A percentile compares a stretch with the other conserved stretches of the same genome.
Conservation (phyloP, 2,113 vertebrate genomes). For the Sturnus vulgaris region DNA sequence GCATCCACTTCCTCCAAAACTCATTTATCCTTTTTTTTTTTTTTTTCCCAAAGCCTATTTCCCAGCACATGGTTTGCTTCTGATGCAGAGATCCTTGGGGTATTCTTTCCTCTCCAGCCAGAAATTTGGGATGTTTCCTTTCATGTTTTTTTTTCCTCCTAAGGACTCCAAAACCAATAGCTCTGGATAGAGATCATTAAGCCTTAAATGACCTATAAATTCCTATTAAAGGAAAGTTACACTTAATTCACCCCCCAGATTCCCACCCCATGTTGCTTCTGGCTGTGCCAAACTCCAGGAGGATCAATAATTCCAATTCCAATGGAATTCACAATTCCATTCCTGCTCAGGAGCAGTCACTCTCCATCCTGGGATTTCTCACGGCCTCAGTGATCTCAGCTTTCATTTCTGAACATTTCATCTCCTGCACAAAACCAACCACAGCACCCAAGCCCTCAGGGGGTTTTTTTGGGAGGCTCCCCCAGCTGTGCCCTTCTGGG, state of each 20-base stretch:
- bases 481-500: neutral
- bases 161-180: neutral
- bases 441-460: neutral
- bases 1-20: neutral
- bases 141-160: neutral
- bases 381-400: neutral
- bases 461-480: neutral
- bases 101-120: neutral
- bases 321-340: neutral
- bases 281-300: neutral
- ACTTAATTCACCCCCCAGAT: neutral
- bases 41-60: neutral
- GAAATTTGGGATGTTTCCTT: neutral
- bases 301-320: slow-evolving; percentile 12
- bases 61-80: neutral
- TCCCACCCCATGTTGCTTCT: neutral
- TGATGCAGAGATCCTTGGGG: neutral
- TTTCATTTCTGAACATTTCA: neutral
- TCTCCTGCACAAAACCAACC: neutral
- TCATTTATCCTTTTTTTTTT: neutral
- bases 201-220: slow-evolving; percentile 5
- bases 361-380: neutral
- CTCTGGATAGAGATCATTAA: neutral
- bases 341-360: neutral
- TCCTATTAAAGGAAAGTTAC: neutral